Percentiles rank a stretch among this genome's conserved stretches.
Evolutionary conservation across 2,113 vertebrate species (phyloP).

Genomic region (Lamprologus tigripictilis): DNA sequence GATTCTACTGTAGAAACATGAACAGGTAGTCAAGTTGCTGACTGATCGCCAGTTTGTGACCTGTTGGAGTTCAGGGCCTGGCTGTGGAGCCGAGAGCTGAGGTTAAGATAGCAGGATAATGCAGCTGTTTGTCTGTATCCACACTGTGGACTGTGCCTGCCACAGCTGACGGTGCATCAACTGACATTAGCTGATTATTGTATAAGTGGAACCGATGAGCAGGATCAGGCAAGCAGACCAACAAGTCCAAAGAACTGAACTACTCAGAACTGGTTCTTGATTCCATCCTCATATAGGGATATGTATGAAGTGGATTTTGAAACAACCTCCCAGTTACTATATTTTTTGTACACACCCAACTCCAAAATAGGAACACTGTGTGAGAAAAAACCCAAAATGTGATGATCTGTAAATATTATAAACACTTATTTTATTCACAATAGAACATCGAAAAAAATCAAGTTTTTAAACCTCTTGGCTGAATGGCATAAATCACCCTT

Average conservation of each 20-base stretch:
- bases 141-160: neutral
- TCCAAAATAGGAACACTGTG: neutral
- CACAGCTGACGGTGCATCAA: neutral
- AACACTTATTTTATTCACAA: neutral
- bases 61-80: neutral
- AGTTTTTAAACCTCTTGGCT: neutral
- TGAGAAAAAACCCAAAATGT: neutral
- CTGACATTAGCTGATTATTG: neutral
- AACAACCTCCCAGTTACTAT: neutral
- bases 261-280: neutral
- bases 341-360: neutral
- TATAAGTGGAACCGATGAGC: neutral
- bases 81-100: neutral
- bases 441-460: neutral
- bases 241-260: neutral
- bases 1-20: neutral
- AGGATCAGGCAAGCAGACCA: neutral
- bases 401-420: neutral
- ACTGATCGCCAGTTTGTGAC: neutral
- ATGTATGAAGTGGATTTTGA: neutral
- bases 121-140: neutral
- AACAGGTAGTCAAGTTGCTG: neutral
- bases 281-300: neutral
- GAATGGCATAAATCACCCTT: neutral
- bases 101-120: neutral